Evolutionary conservation across 2,888 invertebrate genomes (phyloP).

Genomic region (Agrochola litura): DNA sequence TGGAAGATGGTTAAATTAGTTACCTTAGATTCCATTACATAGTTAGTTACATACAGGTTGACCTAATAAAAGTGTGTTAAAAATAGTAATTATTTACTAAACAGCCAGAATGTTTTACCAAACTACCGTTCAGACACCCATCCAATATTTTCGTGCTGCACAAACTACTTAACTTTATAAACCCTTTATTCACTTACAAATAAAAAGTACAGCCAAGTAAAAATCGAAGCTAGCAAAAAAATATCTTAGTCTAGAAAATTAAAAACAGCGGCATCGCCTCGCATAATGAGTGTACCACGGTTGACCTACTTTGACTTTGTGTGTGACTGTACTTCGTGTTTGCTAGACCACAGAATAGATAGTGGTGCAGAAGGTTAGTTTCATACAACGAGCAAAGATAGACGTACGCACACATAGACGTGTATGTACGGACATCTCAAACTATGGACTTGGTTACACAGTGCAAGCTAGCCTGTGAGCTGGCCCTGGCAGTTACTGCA

Average conservation of each 20-base stretch:
- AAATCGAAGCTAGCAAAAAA: slow-evolving; percentile 47
- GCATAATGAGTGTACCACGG: slow-evolving; percentile 61
- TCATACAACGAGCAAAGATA: not conserved
- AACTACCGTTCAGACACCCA: not conserved
- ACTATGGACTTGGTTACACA: not conserved
- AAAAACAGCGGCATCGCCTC: slow-evolving; percentile 49
- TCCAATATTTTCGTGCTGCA: too few relatives aligned
- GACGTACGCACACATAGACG: not conserved
- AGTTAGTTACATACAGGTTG: too few relatives aligned
- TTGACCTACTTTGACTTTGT: slow-evolving; percentile 61
- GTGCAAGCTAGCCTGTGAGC: not conserved
- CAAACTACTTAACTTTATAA: not conserved
- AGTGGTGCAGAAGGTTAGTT: slow-evolving; percentile 8
- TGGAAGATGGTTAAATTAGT: too few relatives aligned
- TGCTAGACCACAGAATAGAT: slow-evolving; percentile 20
- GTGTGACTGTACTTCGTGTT: slow-evolving; percentile 54
- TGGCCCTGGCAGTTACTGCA: not conserved
- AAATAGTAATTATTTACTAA: too few relatives aligned
- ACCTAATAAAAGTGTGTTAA: too few relatives aligned
- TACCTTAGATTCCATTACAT: too few relatives aligned
- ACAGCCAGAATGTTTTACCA: not conserved
- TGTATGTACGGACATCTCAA: not conserved
- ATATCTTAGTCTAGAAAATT: slow-evolving; percentile 58
- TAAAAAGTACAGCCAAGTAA: slow-evolving; percentile 2
- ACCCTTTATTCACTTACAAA: not conserved